These are phyloP conservation scores for Allobates femoralis DNA, from an alignment of 2,797 vertebrate species.

Conservation along the genomic window DNA sequence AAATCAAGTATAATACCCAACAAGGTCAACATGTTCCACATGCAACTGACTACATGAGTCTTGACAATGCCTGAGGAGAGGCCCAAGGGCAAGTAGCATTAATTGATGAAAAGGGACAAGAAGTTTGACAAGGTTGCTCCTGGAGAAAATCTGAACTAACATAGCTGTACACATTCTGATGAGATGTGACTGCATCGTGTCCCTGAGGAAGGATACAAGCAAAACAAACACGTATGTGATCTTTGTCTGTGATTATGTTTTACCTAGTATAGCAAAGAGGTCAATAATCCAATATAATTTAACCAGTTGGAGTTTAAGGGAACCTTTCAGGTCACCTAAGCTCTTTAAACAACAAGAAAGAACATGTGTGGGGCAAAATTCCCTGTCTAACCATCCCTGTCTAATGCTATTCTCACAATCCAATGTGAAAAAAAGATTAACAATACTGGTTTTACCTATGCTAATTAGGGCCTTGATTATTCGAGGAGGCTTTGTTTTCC, in stretches of 20 bases:
- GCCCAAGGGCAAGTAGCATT: constrained; percentile 36
- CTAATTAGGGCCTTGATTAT: no score
- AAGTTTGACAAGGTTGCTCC: constrained; percentile 40
- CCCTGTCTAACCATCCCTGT: no score
- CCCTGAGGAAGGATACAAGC: constrained; percentile 11
- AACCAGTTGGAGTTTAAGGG: no score
- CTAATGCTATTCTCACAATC: no score
- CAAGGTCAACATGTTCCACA: constrained; percentile 34
- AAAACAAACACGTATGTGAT: constrained; percentile 26
- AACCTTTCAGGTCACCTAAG: no score
- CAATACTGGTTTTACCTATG: no score
- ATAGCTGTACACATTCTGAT: constrained; percentile 30
- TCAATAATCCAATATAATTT: no score
- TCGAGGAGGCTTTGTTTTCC: no score
- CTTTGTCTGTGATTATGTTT: neutral
- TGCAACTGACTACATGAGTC: constrained; percentile 39
- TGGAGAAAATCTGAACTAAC: constrained; percentile 36
- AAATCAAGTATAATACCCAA: constrained; percentile 28
- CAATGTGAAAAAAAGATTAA: no score
- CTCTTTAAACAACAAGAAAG: no score
- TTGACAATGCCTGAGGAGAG: constrained; percentile 45
- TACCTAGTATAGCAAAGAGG: neutral
- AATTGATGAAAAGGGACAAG: constrained; percentile 45
- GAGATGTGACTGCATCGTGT: neutral
- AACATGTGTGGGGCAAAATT: no score